phyloP scores from a whole-genome alignment of 2,113 vertebrate genomes.

The Pomatostomus ruficeps region DNA sequence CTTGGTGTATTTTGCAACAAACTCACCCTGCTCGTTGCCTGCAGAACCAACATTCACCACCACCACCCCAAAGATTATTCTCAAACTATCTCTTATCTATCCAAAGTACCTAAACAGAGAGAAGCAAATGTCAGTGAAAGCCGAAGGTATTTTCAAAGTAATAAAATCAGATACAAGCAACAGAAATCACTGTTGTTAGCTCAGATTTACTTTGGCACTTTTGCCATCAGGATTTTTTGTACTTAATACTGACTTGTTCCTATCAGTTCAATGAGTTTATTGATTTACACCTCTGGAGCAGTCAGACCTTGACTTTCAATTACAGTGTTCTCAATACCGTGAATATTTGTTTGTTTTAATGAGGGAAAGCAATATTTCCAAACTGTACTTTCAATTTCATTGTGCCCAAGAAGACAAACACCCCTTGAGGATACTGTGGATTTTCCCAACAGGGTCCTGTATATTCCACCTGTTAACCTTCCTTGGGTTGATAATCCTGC shows the following conservation, averaged over 20 bases:
- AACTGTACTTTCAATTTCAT: neutral
- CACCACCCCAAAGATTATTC: neutral
- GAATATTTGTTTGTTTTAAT: neutral
- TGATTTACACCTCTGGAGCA: neutral
- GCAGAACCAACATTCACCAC: neutral
- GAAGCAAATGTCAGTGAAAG: neutral
- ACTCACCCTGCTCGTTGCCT: accelerated
- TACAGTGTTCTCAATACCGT: neutral
- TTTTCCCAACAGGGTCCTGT: neutral
- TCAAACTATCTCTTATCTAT: accelerated
- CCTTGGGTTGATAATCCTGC: neutral
- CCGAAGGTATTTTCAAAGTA: neutral
- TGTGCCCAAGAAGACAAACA: neutral
- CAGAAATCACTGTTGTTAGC: neutral
- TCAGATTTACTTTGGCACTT: neutral
- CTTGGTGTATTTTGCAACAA: no score
- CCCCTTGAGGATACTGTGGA: neutral
- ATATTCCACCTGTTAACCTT: neutral
- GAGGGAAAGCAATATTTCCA: neutral
- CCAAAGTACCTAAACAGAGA: neutral
- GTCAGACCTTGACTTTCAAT: neutral
- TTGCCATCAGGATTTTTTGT: neutral
- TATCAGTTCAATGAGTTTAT: neutral
- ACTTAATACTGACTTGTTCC: neutral
- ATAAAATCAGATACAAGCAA: neutral